phyloP scores from a whole-genome alignment of 1,140 invertebrate species.

The Aricia agestis region DNA sequence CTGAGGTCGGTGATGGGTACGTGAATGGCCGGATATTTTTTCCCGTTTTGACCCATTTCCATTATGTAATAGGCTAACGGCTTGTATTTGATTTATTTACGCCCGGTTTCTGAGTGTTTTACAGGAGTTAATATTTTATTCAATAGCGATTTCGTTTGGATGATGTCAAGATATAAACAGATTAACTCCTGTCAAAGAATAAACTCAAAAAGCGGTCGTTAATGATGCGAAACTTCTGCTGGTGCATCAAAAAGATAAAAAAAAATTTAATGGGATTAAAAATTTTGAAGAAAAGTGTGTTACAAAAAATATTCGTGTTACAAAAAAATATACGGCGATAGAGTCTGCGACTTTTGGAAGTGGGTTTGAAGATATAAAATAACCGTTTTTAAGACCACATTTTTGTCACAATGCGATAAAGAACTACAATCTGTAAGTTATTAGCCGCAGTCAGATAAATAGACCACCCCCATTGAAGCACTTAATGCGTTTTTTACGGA shows the following conservation, averaged over 20 bases:
- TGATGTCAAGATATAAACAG: no score
- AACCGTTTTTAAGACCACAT: neutral
- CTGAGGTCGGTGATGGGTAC: neutral
- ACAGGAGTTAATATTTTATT: no score
- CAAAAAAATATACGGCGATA: neutral
- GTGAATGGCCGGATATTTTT: neutral
- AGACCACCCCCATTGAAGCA: neutral
- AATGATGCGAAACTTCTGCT: no score
- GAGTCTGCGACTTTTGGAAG: neutral
- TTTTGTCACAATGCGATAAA: neutral
- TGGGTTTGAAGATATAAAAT: neutral
- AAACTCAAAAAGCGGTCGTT: no score
- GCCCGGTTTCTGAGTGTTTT: neutral
- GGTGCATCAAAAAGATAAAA: no score
- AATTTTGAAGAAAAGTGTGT: no score
- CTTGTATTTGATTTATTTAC: neutral
- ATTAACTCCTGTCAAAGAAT: no score
- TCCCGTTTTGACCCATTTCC: neutral
- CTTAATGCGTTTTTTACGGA: constrained; percentile 8
- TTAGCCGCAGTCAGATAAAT: neutral
- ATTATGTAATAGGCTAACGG: neutral
- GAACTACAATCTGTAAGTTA: neutral
- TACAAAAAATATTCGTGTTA: no score
- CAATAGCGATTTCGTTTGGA: no score
- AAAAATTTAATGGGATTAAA: no score